Percentiles rank a stretch among this genome's conserved stretches.
These are phyloP conservation scores for Mystacornis crossleyi DNA, from an alignment of 2,113 vertebrate species.

Conservation along the genomic window DNA sequence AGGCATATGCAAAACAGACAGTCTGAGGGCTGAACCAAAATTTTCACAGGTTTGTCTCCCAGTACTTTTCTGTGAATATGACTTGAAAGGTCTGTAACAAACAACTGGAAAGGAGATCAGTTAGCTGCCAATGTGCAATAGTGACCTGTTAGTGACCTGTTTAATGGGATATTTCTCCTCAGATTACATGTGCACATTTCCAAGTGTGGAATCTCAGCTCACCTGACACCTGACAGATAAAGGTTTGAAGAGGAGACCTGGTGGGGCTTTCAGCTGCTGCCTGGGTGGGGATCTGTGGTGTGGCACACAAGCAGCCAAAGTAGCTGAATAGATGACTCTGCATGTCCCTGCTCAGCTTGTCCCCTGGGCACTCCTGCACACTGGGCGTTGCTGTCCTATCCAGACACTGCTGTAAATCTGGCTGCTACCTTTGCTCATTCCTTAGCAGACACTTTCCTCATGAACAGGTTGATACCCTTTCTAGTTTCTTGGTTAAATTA, in stretches of 20 bases:
- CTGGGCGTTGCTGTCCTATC: not conserved
- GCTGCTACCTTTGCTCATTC: not conserved
- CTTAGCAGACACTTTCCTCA: not conserved
- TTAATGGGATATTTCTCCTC: not conserved
- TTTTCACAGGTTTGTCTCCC: not conserved
- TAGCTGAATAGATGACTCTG: not conserved
- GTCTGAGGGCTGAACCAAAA: not conserved
- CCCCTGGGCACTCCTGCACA: rapidly evolving
- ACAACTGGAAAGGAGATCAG: not conserved
- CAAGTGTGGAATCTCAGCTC: not conserved
- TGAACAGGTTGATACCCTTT: not conserved
- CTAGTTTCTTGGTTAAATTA: not conserved
- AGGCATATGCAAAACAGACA: not conserved
- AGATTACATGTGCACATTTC: not conserved
- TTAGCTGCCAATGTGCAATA: not conserved
- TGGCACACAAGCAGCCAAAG: not conserved
- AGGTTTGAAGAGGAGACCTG: not conserved
- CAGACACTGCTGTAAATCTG: not conserved
- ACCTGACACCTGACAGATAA: not conserved
- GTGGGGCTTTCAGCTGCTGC: not conserved
- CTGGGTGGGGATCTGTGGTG: rapidly evolving
- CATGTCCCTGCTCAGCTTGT: not conserved
- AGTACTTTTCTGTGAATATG: not conserved
- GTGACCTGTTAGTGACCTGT: not conserved
- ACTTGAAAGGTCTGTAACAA: not conserved